Evolutionary conservation across 2,888 invertebrate genomes (phyloP).

Genomic region (Trichacis sp.): DNA sequence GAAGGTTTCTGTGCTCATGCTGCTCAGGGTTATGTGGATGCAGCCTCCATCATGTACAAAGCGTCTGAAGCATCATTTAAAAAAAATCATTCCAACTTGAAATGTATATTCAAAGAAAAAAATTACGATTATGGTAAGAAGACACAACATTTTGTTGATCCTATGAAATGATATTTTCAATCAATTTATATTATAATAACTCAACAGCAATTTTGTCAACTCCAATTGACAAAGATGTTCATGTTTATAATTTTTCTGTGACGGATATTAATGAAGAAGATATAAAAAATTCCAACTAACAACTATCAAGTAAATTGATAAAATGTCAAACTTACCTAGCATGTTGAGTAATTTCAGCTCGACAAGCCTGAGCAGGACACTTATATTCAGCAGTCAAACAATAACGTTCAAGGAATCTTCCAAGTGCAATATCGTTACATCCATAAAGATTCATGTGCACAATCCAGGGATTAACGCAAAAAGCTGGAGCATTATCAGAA

Average conservation of each 20-base stretch:
- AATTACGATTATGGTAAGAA: background rate
- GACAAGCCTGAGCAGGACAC: constrained; percentile 74
- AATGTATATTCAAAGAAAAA: background rate
- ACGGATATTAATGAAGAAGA: too few relatives aligned
- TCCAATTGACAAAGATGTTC: too few relatives aligned
- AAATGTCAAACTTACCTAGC: constrained; percentile 40
- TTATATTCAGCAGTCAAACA: constrained; percentile 88
- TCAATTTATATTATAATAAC: too few relatives aligned
- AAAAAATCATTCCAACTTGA: background rate
- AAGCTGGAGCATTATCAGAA: constrained; percentile 81
- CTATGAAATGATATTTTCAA: too few relatives aligned
- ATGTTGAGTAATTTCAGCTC: constrained; percentile 69
- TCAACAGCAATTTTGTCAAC: too few relatives aligned
- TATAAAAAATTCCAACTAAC: too few relatives aligned
- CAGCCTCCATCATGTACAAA: constrained; percentile 94
- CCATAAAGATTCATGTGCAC: constrained; percentile 97
- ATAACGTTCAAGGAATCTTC: constrained; percentile 92
- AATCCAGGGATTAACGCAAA: constrained; percentile 92
- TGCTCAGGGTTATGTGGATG: constrained; percentile 78
- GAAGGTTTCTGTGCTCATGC: constrained; percentile 70
- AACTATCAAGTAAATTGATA: too few relatives aligned
- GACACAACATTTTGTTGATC: too few relatives aligned
- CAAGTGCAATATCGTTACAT: constrained; percentile 93
- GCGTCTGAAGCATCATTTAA: constrained; percentile 41
- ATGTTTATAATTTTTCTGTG: too few relatives aligned